Percentiles rank a stretch among this genome's conserved stretches.
phyloP scores from a whole-genome alignment of 2,113 vertebrate species.

The Rhea pennata region DNA sequence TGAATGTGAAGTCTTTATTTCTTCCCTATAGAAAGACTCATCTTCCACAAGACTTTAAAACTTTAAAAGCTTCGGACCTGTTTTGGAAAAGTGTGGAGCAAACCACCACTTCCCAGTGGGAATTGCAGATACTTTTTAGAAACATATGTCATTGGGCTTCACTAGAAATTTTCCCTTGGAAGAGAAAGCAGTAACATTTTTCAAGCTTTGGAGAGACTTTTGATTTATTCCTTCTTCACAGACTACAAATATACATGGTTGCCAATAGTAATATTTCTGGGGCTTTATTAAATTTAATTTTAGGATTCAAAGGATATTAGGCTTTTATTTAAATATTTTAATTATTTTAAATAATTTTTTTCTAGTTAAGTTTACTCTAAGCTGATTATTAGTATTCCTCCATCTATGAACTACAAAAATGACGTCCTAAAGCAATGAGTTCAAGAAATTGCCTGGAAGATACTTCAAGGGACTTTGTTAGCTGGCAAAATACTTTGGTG shows the following conservation, averaged over 20 bases:
- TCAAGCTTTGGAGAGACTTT: constrained; percentile 3
- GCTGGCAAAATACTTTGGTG: neutral
- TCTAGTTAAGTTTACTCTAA: neutral
- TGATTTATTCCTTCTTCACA: neutral
- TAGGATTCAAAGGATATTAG: neutral
- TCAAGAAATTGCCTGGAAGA: constrained; percentile 6
- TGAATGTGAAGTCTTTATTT: neutral
- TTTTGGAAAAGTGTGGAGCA: neutral
- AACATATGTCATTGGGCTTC: neutral
- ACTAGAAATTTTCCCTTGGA: neutral
- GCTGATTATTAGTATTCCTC: neutral
- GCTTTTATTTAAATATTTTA: neutral
- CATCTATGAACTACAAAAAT: constrained; percentile 2
- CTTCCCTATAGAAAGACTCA: neutral
- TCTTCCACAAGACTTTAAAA: neutral
- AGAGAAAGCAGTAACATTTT: constrained; percentile 24
- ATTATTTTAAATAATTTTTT: neutral
- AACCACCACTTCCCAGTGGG: neutral
- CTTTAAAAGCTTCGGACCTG: neutral
- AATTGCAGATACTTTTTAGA: neutral
- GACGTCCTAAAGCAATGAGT: neutral
- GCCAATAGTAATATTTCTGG: neutral
- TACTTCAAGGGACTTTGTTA: neutral
- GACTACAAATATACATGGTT: neutral
- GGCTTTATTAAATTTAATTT: constrained; percentile 19